Conservation (phyloP, 2,888 invertebrate species). For the Scrobipalpa atriplicella region DNA sequence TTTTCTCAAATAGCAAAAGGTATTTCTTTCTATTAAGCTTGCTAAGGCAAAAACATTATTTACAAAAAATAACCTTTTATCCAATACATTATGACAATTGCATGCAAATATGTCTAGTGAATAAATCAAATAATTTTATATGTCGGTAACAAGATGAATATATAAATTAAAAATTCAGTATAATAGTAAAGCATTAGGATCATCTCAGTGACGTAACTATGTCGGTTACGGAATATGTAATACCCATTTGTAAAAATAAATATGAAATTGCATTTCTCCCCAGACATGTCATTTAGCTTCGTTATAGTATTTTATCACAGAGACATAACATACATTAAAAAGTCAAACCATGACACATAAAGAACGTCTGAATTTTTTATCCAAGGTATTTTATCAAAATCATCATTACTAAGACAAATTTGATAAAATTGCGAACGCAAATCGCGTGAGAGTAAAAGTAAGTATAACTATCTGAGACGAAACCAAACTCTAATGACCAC, state of each 20-base stretch:
- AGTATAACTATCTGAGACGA: constrained; percentile 7
- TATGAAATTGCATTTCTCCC: background rate
- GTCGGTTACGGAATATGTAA: too few species aligned
- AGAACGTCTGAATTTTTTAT: background rate
- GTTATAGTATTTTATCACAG: background rate
- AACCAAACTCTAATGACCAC: constrained; percentile 17
- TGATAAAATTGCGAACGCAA: constrained; percentile 19
- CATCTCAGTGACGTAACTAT: too few species aligned
- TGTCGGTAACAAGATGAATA: too few species aligned
- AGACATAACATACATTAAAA: background rate
- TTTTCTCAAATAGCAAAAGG: background rate
- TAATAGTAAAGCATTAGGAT: too few species aligned
- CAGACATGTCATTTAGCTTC: background rate
- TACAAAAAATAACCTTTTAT: too few species aligned
- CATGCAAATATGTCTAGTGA: too few species aligned
- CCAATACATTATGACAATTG: too few species aligned
- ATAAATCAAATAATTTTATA: too few species aligned
- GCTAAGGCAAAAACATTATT: too few species aligned
- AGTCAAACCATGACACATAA: constrained; percentile 2
- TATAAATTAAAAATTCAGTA: too few species aligned
- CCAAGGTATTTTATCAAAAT: constrained; percentile 9
- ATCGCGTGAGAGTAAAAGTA: constrained; percentile 27
- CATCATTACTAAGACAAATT: constrained; percentile 8
- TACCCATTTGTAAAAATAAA: too few species aligned
- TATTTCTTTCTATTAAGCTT: too few species aligned